A percentile compares a stretch with the other conserved stretches of the same genome.
These are phyloP conservation scores for Phylloscopus collybita DNA, from an alignment of 2,797 vertebrate species.

Conservation along the genomic window DNA sequence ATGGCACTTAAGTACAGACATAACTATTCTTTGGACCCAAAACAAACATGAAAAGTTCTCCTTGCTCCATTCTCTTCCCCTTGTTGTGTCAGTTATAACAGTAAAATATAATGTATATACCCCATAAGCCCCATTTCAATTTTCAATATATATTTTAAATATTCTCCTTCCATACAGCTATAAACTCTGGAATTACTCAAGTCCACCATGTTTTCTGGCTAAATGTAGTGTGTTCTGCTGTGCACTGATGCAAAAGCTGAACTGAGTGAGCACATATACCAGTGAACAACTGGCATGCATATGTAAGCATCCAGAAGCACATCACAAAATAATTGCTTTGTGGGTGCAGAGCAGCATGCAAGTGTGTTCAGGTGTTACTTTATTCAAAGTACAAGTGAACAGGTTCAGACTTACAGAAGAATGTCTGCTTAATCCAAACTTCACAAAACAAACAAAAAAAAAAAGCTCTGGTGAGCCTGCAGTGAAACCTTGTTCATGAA, in stretches of 20 bases:
- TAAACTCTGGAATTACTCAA: background rate
- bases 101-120: background rate
- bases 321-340: background rate
- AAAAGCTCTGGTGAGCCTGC: background rate
- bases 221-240: background rate
- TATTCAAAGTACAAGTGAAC: conserved; percentile 12
- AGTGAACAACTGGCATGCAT: background rate
- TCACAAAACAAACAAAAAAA: background rate
- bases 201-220: background rate
- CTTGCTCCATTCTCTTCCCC: background rate
- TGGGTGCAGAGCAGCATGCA: background rate
- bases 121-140: background rate
- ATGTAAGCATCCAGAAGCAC: background rate
- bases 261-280: background rate
- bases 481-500: background rate
- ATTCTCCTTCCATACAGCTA: background rate
- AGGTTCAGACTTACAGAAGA: background rate
- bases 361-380: conserved; percentile 14
- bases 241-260: background rate
- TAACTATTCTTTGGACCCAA: background rate
- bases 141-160: background rate
- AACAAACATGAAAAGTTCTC: background rate
- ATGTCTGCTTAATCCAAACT: background rate
- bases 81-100: background rate
- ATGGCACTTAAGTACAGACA: background rate